phyloP scores from a whole-genome alignment of 2,888 invertebrate species.

The Hyposoter didymator region DNA sequence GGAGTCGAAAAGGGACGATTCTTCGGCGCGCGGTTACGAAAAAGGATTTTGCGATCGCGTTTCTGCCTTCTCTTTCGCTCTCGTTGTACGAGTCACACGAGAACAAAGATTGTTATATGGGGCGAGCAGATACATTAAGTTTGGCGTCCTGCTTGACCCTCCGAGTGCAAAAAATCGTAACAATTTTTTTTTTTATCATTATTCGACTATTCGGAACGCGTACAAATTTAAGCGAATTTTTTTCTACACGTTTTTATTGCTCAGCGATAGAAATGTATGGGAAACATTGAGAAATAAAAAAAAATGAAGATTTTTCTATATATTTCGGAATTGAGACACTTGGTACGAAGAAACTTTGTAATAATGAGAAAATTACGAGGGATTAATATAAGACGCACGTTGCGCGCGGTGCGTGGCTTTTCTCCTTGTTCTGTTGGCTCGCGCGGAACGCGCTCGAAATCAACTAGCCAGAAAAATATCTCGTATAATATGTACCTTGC shows the following conservation, averaged over 20 bases:
- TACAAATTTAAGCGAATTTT: background rate
- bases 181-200: background rate
- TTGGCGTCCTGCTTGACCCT: background rate
- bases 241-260: background rate
- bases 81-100: constrained; percentile 9
- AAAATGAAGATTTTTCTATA: background rate
- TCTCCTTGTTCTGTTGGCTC: background rate
- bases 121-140: background rate
- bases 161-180: background rate
- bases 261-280: too few relatives aligned
- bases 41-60: constrained; percentile 32
- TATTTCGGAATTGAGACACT: background rate
- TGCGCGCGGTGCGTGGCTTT: background rate
- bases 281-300: background rate
- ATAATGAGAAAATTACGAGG: background rate
- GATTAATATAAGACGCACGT: background rate
- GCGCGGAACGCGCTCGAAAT: constrained; percentile 10
- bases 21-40: constrained; percentile 30
- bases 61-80: constrained; percentile 19
- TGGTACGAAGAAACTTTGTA: background rate
- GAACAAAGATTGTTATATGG: background rate
- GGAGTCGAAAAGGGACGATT: constrained; percentile 27
- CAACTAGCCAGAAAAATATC: constrained; percentile 45
- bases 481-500: background rate
- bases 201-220: background rate